These are phyloP conservation scores for Hybognathus amarus DNA, from an alignment of 2,797 vertebrate species.

Conservation along the genomic window DNA sequence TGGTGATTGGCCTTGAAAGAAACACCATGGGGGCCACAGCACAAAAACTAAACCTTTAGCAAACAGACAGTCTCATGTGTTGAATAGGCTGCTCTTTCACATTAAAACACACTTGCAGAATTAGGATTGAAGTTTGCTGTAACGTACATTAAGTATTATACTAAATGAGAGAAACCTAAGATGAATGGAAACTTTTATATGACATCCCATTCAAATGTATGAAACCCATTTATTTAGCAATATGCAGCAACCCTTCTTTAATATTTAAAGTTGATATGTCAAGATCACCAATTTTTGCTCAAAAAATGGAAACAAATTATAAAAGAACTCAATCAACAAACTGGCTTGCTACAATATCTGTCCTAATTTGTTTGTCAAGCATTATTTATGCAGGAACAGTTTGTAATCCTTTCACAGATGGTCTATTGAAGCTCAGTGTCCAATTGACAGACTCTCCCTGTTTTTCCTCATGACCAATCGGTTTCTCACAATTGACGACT, in stretches of 20 bases:
- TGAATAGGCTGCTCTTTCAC: background rate
- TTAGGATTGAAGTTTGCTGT: background rate
- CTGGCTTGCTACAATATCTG: conserved; percentile 31
- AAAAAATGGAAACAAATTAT: background rate
- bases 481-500: conserved; percentile 33
- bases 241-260: background rate
- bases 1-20: conserved; percentile 34
- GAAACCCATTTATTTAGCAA: background rate
- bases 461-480: conserved; percentile 25
- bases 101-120: background rate
- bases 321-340: conserved; percentile 25
- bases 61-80: background rate
- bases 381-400: conserved; percentile 41
- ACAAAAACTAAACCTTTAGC: conserved; percentile 3
- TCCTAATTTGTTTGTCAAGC: conserved; percentile 30
- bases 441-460: conserved; percentile 30
- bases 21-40: conserved; percentile 16
- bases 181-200: conserved; percentile 3
- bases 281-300: background rate
- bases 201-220: background rate
- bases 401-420: conserved; percentile 43
- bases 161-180: background rate
- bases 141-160: background rate
- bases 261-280: conserved; percentile 9
- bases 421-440: conserved; percentile 28